Evolutionary conservation across 2,888 invertebrate genomes (phyloP), one percentile per base, ranked within the genome.

Genomic region (Xestia sexstrigata): DNA sequence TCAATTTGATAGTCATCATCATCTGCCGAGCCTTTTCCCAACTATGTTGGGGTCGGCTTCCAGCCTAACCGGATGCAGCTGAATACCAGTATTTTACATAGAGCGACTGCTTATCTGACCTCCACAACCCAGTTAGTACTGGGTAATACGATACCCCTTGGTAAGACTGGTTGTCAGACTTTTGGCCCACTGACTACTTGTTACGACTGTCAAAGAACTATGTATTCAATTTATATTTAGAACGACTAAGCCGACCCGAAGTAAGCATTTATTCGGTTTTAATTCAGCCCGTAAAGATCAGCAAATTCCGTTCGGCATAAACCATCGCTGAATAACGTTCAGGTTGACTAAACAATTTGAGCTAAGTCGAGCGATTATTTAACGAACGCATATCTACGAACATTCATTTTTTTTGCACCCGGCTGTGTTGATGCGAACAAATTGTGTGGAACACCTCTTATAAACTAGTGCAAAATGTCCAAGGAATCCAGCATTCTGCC

Each of bases 401-500:
- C 13, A 55, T 55, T 55, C 13, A 5, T 9, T 13, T 6, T 55
- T 17, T 60, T 30, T 30, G 15, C 55, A 2, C 7, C 8, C 3
- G 0, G 1, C 30, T 62, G 17, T 30, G 9, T 9, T 62, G 26
- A 39, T 63, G 17, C 2, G 7, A 26, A 65, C 15, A n/a, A 4
- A 17, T n/a, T 42, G n/a, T 65, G 42, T 42, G 42, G n/a, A 65
- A 42, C 65, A n/a, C n/a, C n/a, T 42, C 42, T n/a, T 81, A 52
- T 39, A 55, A 80, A 76, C 42, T 60, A 35, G 42, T 55, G 2
- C 49, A 58, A 60, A 49, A 45, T 66, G 60, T 47, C 70, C 55
- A 78, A 78, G 78, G 80, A 84, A 82, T 86, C 65, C 76, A 70
- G 72, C 26, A 79, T 87, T 84, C 84, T 87, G 86, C 86, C 86